Percentiles rank a stretch among this genome's conserved stretches.
phyloP scores from a whole-genome alignment of 2,797 vertebrate species.

The Forpus xanthops region DNA sequence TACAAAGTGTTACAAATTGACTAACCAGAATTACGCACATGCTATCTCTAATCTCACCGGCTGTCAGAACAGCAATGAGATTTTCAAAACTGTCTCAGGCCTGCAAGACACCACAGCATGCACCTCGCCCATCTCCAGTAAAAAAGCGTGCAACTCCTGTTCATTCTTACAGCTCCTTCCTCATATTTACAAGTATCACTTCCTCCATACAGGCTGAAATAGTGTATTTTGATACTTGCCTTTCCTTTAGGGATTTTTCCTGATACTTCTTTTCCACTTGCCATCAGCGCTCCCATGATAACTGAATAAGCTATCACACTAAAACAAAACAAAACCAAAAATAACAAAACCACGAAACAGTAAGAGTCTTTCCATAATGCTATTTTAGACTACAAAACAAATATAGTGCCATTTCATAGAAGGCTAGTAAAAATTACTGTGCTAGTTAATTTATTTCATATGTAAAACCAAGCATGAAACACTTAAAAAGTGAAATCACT shows the following conservation, averaged over 20 bases:
- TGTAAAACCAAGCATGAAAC: background rate
- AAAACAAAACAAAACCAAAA: background rate
- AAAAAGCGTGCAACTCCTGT: background rate
- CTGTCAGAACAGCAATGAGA: background rate
- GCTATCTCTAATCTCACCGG: background rate
- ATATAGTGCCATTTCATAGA: background rate
- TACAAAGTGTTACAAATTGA: background rate
- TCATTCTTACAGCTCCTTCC: background rate
- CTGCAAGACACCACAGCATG: background rate
- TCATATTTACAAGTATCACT: background rate
- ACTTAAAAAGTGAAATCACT: background rate
- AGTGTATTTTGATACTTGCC: constrained; percentile 70
- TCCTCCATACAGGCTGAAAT: background rate
- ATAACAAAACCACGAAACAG: background rate
- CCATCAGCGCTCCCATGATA: constrained; percentile 96
- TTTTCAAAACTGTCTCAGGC: background rate
- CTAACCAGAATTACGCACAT: background rate
- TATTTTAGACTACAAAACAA: background rate
- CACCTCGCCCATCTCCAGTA: background rate
- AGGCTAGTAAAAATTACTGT: background rate
- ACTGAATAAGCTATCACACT: constrained; percentile 97
- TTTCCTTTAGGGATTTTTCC: constrained; percentile 97
- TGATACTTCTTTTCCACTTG: constrained; percentile 93
- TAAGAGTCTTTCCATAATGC: background rate
- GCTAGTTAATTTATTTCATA: background rate